Conservation (phyloP, 2,888 invertebrate genomes). For the Lithophane leautieri region DNA sequence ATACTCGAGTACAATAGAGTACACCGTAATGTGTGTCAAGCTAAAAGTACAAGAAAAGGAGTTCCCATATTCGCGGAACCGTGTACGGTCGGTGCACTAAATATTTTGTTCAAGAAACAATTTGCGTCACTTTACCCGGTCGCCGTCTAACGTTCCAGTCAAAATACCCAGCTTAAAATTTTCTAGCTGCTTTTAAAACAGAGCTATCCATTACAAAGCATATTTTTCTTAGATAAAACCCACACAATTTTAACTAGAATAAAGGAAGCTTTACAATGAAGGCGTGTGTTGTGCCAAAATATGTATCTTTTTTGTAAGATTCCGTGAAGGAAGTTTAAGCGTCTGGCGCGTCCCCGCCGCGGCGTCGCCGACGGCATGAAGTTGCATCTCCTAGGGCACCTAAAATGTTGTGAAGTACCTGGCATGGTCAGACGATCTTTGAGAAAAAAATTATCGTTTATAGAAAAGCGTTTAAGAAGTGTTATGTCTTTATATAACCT, state of each 20-base stretch:
- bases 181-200: constrained; percentile 50
- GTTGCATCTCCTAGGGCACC: constrained; percentile 55
- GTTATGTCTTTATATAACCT: background rate
- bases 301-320: constrained; percentile 81
- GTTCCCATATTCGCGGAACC: constrained; percentile 1
- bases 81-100: constrained; percentile 25
- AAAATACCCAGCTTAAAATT: constrained; percentile 38
- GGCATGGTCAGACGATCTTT: background rate
- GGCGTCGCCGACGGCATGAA: constrained; percentile 81
- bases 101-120: constrained; percentile 48
- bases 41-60: constrained; percentile 29
- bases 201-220: constrained; percentile 62
- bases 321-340: constrained; percentile 76
- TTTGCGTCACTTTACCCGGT: constrained; percentile 27
- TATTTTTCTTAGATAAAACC: constrained; percentile 63
- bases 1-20: background rate
- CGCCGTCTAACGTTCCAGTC: constrained; percentile 29
- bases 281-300: constrained; percentile 80
- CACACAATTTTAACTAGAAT: constrained; percentile 63
- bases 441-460: background rate
- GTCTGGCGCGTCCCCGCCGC: constrained; percentile 79
- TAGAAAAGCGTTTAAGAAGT: background rate
- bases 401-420: constrained; percentile 70
- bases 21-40: constrained; percentile 15
- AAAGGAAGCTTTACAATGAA: constrained; percentile 69